Evolutionary conservation across 2,113 vertebrate genomes (phyloP).

Genomic region (Cololabis saira): DNA sequence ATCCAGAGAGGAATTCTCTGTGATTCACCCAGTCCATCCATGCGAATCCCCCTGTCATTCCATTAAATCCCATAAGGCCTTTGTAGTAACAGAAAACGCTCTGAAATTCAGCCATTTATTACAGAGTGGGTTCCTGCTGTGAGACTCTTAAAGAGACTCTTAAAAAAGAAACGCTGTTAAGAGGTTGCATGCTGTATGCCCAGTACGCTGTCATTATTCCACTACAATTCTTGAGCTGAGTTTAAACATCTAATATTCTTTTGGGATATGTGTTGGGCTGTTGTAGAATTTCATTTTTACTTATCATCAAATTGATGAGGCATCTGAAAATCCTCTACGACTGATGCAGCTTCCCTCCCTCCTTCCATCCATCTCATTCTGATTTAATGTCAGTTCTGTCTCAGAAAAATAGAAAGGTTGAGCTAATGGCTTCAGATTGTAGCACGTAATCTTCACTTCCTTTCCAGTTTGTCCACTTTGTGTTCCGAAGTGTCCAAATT

Average conservation of each 20-base stretch:
- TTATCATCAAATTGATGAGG: constrained; percentile 14
- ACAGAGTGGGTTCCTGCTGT: constrained; percentile 49
- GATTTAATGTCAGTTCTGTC: constrained; percentile 14
- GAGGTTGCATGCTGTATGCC: constrained; percentile 29
- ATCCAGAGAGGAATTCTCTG: constrained; percentile 46
- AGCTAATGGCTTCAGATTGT: neutral
- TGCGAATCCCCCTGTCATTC: constrained; percentile 38
- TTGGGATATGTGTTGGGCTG: constrained; percentile 10
- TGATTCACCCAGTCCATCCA: constrained; percentile 26
- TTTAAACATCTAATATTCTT: neutral
- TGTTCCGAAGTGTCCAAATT: neutral
- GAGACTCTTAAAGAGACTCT: constrained; percentile 57
- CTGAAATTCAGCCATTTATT: constrained; percentile 59
- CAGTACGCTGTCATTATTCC: constrained; percentile 24
- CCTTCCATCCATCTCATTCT: neutral
- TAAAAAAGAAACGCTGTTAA: constrained; percentile 30
- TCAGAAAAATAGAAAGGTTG: neutral
- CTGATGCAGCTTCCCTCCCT: no score
- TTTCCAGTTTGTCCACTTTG: no score
- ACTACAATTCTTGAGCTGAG: constrained; percentile 12
- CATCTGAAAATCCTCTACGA: neutral
- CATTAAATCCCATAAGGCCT: constrained; percentile 35
- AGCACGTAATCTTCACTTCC: neutral
- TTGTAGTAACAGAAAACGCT: constrained; percentile 40
- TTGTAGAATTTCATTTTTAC: constrained; percentile 29